Conservation (phyloP, 2,113 vertebrate genomes). For the Neodon shergylaensis region DNA sequence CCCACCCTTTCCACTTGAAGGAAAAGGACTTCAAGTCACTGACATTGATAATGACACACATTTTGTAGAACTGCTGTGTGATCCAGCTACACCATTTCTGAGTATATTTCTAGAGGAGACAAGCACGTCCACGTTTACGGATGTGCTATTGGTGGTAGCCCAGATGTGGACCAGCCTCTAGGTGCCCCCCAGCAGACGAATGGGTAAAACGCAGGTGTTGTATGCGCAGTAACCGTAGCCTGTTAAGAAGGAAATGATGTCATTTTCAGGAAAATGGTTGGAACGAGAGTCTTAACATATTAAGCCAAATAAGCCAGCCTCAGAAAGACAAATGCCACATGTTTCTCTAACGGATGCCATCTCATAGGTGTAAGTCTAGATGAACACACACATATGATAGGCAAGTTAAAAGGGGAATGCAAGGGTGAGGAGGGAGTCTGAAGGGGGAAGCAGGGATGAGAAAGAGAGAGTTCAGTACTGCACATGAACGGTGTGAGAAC, state of each 20-base stretch:
- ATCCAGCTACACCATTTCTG: too few relatives aligned
- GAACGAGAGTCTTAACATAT: background rate
- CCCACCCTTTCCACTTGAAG: background rate
- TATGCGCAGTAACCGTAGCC: background rate
- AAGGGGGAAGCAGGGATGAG: too few relatives aligned
- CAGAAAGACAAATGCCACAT: background rate
- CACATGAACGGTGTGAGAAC: background rate
- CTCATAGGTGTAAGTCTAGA: background rate
- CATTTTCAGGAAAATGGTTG: background rate
- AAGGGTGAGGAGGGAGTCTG: background rate
- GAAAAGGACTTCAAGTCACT: background rate
- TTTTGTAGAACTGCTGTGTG: background rate
- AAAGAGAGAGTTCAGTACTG: too few relatives aligned
- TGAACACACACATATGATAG: background rate
- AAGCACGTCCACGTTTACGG: background rate
- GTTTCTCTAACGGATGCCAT: background rate
- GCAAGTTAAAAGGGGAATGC: background rate
- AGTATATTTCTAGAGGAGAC: background rate
- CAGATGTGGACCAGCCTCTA: background rate
- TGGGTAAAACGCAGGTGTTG: background rate
- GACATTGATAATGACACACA: background rate
- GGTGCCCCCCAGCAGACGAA: background rate
- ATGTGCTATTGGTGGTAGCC: background rate
- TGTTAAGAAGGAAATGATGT: background rate
- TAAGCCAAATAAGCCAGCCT: background rate